Evolutionary conservation across 2,888 invertebrate genomes (phyloP), one percentile per base, ranked within the genome.

Genomic region (Macropis europaea): DNA sequence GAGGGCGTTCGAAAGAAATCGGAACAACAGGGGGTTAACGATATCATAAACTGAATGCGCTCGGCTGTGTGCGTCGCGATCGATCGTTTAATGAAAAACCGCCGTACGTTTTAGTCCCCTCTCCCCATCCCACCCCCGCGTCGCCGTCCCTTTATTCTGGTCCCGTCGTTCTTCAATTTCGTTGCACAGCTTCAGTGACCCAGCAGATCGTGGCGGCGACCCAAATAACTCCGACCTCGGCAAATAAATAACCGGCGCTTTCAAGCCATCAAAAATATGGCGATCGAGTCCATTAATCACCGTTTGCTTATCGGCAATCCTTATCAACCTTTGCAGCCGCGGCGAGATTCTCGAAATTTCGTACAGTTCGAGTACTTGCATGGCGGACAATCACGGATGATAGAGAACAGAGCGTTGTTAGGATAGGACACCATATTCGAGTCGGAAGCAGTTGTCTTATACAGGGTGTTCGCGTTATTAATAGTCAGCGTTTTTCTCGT

Each of bases 51-150:
- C 63, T n/a, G 36, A 48, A 28, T 30, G 36, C 43, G 34, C 13
- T 19, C n/a, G 22, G 5, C 1, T 5, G 36, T 22, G 15, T 48
- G 19, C 34, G 26, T 36, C 19, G 36, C 64, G 59, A 43, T 72
- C 73, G 54, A 72, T 72, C 48, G 48, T 38, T 72, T 72, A 72
- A 73, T 64, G 57, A 72, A 72, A 73, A 72, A 26, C 17, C 42
- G 30, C 40, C 22, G 57, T 17, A 38, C 57, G 36, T 57, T 59
- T 72, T 53, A 53, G 52, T 52, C 13, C 3, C 19, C 24, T 43
- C 47, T 43, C 47, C 1, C 26, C 17, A 38, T 15, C 11, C 17
- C 3, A 6, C 4, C 50, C 3, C 32, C 22, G 2, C 11, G 2
- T 9, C 15, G 6, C 4, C 11, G n/a, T 50, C 19, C 32, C 5